A percentile compares a stretch with the other conserved stretches of the same genome.
phyloP scores from a whole-genome alignment of 1,140 invertebrate species.

The Drosophila sproati region DNA sequence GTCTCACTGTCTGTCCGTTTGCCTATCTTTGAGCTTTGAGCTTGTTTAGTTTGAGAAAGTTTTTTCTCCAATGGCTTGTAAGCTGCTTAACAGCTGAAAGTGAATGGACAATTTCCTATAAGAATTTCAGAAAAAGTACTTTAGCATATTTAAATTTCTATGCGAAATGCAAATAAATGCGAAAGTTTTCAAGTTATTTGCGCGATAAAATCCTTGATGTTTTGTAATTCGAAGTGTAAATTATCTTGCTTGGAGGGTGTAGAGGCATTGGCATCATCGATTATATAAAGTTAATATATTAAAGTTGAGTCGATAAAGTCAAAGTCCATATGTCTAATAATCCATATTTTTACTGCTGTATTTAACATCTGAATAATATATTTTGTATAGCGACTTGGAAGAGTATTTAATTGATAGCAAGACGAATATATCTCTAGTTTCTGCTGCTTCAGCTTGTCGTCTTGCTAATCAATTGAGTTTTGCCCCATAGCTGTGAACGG shows the following conservation, averaged over 20 bases:
- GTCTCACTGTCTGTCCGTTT: not conserved
- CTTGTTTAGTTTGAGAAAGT: slow-evolving; percentile 25
- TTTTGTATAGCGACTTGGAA: not conserved
- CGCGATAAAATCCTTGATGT: not conserved
- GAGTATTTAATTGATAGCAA: not conserved
- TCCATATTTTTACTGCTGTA: no score
- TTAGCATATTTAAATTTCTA: not conserved
- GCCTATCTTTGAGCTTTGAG: not conserved
- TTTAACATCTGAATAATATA: no score
- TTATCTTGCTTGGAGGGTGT: not conserved
- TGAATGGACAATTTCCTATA: slow-evolving; percentile 13
- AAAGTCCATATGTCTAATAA: no score
- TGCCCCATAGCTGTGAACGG: slow-evolving; percentile 40
- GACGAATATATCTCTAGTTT: no score
- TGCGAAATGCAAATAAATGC: slow-evolving; percentile 1
- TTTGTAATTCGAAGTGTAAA: not conserved
- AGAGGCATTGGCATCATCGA: no score
- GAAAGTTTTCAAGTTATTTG: not conserved
- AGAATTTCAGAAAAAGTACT: not conserved
- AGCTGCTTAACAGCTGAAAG: slow-evolving; percentile 36
- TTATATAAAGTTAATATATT: no score
- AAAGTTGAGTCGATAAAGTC: no score
- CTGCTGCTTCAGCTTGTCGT: not conserved
- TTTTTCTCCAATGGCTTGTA: slow-evolving; percentile 16
- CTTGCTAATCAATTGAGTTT: slow-evolving; percentile 34